These are phyloP conservation scores for Lasioglossum lativentre DNA, from an alignment of 2,888 invertebrate genomes.

Conservation along the genomic window DNA sequence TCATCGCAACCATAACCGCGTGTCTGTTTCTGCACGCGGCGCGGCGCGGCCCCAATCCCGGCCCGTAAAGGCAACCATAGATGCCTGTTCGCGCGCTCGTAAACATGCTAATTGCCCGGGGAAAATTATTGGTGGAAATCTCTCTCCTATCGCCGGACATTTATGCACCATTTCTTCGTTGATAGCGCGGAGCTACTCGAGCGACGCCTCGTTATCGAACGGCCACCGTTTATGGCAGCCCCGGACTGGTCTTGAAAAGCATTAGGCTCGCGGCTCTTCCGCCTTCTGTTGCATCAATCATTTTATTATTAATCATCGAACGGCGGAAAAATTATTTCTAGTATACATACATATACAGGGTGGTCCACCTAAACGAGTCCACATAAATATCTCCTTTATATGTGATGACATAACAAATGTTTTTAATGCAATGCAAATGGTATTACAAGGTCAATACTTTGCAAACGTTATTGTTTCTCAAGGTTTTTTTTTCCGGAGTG, in stretches of 20 bases:
- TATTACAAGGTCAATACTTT: no score
- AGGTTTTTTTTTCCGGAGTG: no score
- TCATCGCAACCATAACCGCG: slow-evolving; percentile 15
- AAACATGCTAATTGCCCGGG: slow-evolving; percentile 60
- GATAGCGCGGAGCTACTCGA: not conserved
- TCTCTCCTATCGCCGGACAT: slow-evolving; percentile 40
- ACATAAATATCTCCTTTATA: no score
- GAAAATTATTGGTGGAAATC: slow-evolving; percentile 37
- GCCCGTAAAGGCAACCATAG: slow-evolving; percentile 32
- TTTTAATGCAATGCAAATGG: no score
- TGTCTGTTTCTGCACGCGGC: not conserved
- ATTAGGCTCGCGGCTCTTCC: not conserved
- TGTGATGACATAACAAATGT: no score
- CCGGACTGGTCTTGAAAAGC: not conserved
- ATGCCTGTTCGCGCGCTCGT: slow-evolving; percentile 43
- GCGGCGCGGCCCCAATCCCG: not conserved
- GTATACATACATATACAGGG: no score
- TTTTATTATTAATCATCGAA: not conserved
- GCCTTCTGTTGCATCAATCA: not conserved
- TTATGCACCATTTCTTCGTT: not conserved
- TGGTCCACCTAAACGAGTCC: no score
- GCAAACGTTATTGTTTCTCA: no score
- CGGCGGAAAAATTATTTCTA: no score
- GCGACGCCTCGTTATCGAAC: not conserved
- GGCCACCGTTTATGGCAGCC: not conserved